Conservation (phyloP, 2,888 invertebrate genomes). For the Drosophila aldrichi region DNA sequence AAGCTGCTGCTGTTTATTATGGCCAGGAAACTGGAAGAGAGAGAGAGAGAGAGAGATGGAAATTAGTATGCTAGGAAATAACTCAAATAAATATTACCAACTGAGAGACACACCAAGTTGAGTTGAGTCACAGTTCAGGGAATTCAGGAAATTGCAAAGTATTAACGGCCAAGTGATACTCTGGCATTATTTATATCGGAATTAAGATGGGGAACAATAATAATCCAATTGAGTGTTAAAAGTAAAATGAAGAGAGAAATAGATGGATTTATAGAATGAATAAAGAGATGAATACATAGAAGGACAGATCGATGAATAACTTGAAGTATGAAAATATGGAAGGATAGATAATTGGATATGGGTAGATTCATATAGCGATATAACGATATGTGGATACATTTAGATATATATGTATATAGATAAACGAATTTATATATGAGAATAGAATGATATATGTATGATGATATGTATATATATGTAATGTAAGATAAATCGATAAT, state of each 20-base stretch:
- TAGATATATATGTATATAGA: too few species aligned
- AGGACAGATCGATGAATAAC: not conserved
- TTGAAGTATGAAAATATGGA: too few species aligned
- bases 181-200: not conserved
- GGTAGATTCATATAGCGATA: too few species aligned
- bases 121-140: slow-evolving; percentile 22
- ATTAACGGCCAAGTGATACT: not conserved
- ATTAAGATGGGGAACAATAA: not conserved
- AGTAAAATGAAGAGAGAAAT: too few species aligned
- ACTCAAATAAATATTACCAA: slow-evolving; percentile 2
- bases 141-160: not conserved
- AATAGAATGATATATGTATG: too few species aligned
- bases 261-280: too few species aligned
- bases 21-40: not conserved
- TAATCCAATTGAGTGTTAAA: too few species aligned
- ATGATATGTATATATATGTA: too few species aligned
- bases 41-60: not conserved
- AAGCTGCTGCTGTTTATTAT: too few species aligned
- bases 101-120: not conserved
- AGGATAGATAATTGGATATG: not conserved
- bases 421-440: too few species aligned
- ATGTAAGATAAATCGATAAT: too few species aligned
- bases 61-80: slow-evolving; percentile 15
- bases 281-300: not conserved
- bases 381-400: too few species aligned